Base-by-base conservation (phyloP, 2,797 vertebrate genomes). In the Gymnodraco acuticeps region DNA sequence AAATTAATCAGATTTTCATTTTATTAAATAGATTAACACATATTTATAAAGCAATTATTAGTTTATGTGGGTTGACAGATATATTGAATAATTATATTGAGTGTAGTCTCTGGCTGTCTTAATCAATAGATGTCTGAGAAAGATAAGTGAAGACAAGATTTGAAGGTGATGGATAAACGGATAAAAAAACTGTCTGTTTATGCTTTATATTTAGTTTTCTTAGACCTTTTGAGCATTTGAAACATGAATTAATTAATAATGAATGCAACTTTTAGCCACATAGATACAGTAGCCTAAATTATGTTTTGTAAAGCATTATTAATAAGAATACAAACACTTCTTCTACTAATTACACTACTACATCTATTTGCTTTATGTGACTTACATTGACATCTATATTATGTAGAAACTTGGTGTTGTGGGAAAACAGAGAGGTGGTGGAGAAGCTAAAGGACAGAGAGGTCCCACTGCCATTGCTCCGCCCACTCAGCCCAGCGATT, bases 401-500 rank as follows among this genome's bases (percentile, higher is more conserved):
- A 43, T 71, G 64, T 71, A 33, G 41, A 72, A 73, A 77, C 43
- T 62, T 59, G 11, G 33, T 59, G 48, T 23, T 66, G 61, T 51
- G 19, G 52, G 45, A 66, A 54, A 56, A 50, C 7, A 52, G 38
- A 62, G 75, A 14, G 59, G 73, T 31, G 11, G 61, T 15, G 55
- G 50, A 75, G 70, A 65, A 81, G 76, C 71, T 83, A 55, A 76
- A 82, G 56, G 81, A 87, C 74, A 51, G 52, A 56, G 73, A 69
- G 59, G 68, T 48, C 64, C 82, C 79, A 45, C 73, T 79, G 64
- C 78, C 79, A 68, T 73, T 20, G 1, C 81, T 84, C 82, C 85
- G 50, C 89, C 90, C 87, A 87, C 90, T 87, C 88, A 84, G 71
- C 66, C 50, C 64, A 68, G 74, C 79, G 78, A 70, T 56, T 87